Conservation (phyloP, 2,113 vertebrate species). For the Chroicocephalus ridibundus region DNA sequence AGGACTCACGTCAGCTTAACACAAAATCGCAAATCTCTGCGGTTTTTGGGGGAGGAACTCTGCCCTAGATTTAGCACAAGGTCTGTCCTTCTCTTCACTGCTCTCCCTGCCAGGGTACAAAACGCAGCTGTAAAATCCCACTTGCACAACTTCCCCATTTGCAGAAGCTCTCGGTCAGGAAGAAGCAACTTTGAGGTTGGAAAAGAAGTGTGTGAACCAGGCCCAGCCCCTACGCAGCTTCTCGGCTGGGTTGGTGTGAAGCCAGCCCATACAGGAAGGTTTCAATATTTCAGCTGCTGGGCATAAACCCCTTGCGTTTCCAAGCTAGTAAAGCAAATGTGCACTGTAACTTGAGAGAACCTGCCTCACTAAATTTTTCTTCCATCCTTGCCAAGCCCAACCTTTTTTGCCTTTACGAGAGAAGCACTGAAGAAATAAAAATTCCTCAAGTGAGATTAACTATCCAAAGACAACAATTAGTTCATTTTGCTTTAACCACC, state of each 20-base stretch:
- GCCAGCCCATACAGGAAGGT: background rate
- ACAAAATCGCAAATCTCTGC: background rate
- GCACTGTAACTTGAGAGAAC: background rate
- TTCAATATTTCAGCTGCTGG: background rate
- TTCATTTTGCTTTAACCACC: background rate
- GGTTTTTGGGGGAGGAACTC: background rate
- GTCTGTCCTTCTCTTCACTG: background rate
- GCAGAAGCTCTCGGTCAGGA: background rate
- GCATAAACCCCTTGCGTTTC: background rate
- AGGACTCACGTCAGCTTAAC: background rate
- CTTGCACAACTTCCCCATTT: background rate
- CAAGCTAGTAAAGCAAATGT: background rate
- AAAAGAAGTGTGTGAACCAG: background rate
- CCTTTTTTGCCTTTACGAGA: background rate
- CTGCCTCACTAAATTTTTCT: background rate
- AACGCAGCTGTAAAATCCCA: background rate
- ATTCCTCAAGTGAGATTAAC: background rate
- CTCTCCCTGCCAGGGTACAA: background rate
- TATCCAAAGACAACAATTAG: background rate
- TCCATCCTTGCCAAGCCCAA: background rate
- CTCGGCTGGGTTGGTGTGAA: background rate
- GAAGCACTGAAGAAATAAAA: background rate
- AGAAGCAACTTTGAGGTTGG: background rate
- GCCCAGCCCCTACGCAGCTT: background rate
- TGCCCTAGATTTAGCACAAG: background rate